These are phyloP conservation scores for Chlorospingus flavigularis DNA, from an alignment of 2,797 vertebrate species.

Conservation along the genomic window DNA sequence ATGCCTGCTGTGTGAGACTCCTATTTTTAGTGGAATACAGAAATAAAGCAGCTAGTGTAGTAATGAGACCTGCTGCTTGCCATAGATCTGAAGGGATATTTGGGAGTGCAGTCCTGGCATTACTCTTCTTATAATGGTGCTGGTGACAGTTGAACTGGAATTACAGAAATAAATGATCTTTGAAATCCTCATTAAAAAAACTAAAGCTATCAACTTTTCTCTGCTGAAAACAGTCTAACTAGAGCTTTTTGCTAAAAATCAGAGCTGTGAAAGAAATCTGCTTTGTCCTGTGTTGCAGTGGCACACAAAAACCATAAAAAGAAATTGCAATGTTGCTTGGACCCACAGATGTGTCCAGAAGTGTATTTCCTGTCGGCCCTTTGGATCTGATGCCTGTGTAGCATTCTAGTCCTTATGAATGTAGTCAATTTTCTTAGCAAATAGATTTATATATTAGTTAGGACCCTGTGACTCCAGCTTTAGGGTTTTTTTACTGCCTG, in stretches of 20 bases:
- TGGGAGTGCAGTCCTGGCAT: not conserved
- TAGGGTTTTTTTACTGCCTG: not conserved
- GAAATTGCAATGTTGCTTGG: not conserved
- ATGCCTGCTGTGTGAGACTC: not conserved
- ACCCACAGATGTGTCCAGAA: not conserved
- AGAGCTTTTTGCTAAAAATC: not conserved
- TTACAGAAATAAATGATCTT: not conserved
- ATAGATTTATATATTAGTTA: not conserved
- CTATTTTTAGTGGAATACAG: not conserved
- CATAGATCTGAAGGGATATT: not conserved
- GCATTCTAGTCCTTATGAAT: not conserved
- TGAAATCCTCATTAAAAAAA: not conserved
- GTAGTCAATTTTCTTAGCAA: not conserved
- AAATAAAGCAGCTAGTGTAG: not conserved
- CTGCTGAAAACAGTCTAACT: not conserved
- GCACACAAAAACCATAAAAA: not conserved
- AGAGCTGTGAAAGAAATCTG: not conserved
- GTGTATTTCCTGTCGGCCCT: not conserved
- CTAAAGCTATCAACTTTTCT: fast-evolving
- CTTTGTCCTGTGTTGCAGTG: not conserved
- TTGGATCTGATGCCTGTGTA: not conserved
- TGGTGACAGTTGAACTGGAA: not conserved
- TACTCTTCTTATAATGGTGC: not conserved
- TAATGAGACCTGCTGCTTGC: not conserved
- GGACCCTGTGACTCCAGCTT: not conserved